Conservation (phyloP, 2,888 invertebrate species). For the Colletes collaris region DNA sequence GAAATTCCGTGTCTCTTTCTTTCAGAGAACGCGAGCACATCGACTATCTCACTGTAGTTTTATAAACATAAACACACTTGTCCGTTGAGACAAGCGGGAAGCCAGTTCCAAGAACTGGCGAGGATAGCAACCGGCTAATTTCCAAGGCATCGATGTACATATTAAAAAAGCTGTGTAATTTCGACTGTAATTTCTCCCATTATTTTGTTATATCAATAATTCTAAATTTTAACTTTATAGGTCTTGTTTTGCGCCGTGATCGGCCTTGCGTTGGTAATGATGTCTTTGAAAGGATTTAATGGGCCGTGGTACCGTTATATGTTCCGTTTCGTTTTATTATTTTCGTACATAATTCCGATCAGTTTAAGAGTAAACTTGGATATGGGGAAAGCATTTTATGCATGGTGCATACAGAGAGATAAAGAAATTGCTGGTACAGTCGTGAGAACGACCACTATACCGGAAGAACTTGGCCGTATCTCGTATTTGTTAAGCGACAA, state of each 20-base stretch:
- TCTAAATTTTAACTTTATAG: slow-evolving; percentile 75
- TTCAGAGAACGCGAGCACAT: too few relatives aligned
- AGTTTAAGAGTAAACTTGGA: slow-evolving; percentile 99
- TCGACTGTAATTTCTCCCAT: background rate
- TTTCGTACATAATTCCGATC: slow-evolving; percentile 99
- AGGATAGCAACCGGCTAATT: too few relatives aligned
- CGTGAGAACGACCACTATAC: slow-evolving; percentile 98
- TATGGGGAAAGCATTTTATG: slow-evolving; percentile 99
- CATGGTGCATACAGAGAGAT: slow-evolving; percentile 98
- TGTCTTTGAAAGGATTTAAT: slow-evolving; percentile 97
- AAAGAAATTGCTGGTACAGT: slow-evolving; percentile 96
- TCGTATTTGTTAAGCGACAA: slow-evolving; percentile 99
- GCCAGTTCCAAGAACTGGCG: too few relatives aligned
- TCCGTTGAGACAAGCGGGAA: too few relatives aligned
- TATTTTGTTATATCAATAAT: background rate
- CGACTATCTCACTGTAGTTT: too few relatives aligned
- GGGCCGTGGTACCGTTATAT: slow-evolving; percentile 98
- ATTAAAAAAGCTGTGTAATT: background rate
- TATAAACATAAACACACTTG: too few relatives aligned
- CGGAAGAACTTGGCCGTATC: slow-evolving; percentile 98
- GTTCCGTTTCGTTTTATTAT: slow-evolving; percentile 97
- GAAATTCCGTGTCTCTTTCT: too few relatives aligned
- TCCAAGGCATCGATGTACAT: too few relatives aligned
- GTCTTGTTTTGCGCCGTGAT: slow-evolving; percentile 95
- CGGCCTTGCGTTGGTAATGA: slow-evolving; percentile 95